Base-by-base conservation (phyloP, 2,888 invertebrate genomes). In the Diloba caeruleocephala region DNA sequence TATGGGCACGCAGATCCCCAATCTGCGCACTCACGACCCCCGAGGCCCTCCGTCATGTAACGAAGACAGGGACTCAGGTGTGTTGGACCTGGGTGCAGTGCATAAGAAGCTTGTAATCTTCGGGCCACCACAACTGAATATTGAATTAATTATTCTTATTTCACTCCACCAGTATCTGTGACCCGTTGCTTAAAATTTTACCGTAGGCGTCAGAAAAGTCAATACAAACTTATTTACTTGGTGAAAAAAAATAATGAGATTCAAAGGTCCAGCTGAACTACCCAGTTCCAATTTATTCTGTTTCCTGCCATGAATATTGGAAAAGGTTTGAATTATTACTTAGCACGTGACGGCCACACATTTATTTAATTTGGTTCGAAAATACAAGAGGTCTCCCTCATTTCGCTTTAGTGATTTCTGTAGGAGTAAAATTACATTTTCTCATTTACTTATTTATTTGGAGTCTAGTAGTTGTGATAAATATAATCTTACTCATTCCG, bases 271-370 rank as follows among this genome's bases (percentile, higher is more conserved):
- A 6, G 19, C 28, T 15, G 31, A 45, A 34, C 31, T 9, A 44
- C 28, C 25, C 17, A 8, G 36, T 25, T 10, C 28, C 36, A 57
- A 60, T 64, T 62, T 61, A 57, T 50, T 42, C 45, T 42, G 52
- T 66, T 63, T 62, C 54, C 49, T 53, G 46, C 39, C 29, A 56
- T 67, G 61, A 72, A 72, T 67, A 71, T 70, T 68, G 69, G 56
- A 63, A 68, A 68, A 71, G 66, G 63, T 60, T 63, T 66, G 71
- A 76, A 55, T 76, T 76, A 78, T 80, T 51, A 56, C 64, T 43
- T 41, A 17, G 31, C 52, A 56, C 56, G 70, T 71, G 60, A 76
- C 60, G 76, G 72, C 73, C 7, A 19, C 2, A 5, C 5, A 19
- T 2, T 2, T 19, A 21, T 74, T 71, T 71, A 56, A 71, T 69